Evolutionary conservation across 2,797 vertebrate genomes (phyloP).

Genomic region (Lagothrix lagotricha): DNA sequence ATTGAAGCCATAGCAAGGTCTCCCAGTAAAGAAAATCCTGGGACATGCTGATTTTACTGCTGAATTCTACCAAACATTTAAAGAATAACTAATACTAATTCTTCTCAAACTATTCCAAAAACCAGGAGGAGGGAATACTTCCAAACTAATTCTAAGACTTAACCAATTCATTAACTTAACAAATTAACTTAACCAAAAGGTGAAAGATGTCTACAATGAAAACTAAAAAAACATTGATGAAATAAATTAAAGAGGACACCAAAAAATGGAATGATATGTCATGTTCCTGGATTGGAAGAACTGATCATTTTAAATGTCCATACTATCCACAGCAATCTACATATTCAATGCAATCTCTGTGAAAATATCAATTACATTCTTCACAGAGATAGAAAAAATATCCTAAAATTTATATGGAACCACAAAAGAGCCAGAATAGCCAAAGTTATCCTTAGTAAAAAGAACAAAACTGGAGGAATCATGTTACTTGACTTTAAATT

Average conservation of each 20-base stretch:
- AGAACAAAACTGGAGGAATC: too few relatives aligned
- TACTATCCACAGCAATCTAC: not conserved
- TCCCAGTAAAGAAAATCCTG: too few relatives aligned
- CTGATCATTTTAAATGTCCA: not conserved
- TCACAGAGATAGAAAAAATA: not conserved
- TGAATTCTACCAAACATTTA: not conserved
- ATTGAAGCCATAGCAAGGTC: too few relatives aligned
- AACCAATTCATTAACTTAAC: too few relatives aligned
- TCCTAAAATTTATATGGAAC: too few relatives aligned
- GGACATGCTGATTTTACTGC: not conserved
- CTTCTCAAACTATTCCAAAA: not conserved
- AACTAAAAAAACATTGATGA: not conserved
- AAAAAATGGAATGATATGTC: not conserved
- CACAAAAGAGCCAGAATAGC: too few relatives aligned
- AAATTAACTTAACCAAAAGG: not conserved
- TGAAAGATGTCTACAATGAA: not conserved
- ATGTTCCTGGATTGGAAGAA: not conserved
- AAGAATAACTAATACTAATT: not conserved
- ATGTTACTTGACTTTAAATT: too few relatives aligned
- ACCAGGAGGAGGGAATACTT: not conserved
- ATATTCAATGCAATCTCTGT: not conserved
- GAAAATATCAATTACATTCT: not conserved
- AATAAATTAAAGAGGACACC: not conserved
- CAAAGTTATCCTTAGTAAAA: too few relatives aligned
- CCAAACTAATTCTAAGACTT: not conserved